A percentile compares a stretch with the other conserved stretches of the same genome.
phyloP scores from a whole-genome alignment of 2,888 invertebrate genomes.

The Sminthurides aquaticus region DNA sequence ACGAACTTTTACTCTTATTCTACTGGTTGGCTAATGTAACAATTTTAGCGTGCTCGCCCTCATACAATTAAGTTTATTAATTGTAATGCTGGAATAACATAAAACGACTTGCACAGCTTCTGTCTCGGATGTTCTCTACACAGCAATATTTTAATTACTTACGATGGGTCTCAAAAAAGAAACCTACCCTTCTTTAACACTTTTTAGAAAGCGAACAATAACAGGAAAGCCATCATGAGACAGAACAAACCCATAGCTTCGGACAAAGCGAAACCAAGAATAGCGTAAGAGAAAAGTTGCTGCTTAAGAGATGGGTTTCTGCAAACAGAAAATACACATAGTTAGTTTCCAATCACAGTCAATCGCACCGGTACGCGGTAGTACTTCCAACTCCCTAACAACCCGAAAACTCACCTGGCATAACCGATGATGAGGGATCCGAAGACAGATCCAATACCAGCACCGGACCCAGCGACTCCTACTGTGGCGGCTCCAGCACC shows the following conservation, averaged over 20 bases:
- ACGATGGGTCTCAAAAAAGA: not conserved
- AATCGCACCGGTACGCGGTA: not conserved
- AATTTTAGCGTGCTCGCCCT: not conserved
- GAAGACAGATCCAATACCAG: slow-evolving; percentile 96
- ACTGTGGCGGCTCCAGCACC: slow-evolving; percentile 98
- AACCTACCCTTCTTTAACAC: not conserved
- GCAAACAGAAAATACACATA: slow-evolving; percentile 12
- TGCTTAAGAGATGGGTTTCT: slow-evolving; percentile 92
- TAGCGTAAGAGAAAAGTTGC: slow-evolving; percentile 96
- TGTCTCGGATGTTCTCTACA: not conserved
- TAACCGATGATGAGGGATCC: slow-evolving; percentile 94
- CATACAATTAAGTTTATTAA: not conserved
- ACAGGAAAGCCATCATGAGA: slow-evolving; percentile 98
- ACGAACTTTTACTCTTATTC: not conserved
- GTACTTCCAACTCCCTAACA: not conserved
- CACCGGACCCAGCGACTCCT: slow-evolving; percentile 98
- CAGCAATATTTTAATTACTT: not conserved
- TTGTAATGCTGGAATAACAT: not conserved
- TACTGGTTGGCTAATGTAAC: not conserved
- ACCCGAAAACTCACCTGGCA: slow-evolving; percentile 56
- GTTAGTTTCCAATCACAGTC: not conserved
- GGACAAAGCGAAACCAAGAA: slow-evolving; percentile 94
- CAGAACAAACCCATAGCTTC: slow-evolving; percentile 99
- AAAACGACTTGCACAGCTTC: not conserved
- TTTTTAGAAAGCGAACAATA: slow-evolving; percentile 91